Evolutionary conservation across 35 echinoderm and acorn worm genomes (phyloP).

Genomic region (Stichopus chloronotus): DNA sequence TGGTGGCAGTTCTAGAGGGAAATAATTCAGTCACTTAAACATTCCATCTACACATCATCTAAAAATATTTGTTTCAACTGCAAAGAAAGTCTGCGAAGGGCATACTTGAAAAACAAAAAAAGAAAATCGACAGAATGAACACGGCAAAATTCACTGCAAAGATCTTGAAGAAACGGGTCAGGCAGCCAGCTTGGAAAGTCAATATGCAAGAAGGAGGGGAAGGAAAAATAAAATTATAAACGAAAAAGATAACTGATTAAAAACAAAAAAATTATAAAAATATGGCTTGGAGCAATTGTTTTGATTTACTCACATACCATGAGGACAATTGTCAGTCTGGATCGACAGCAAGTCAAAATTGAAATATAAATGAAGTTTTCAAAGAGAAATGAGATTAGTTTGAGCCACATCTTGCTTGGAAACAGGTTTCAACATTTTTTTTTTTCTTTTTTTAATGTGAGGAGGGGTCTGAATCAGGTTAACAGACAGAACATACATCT

Average conservation of each 20-base stretch:
- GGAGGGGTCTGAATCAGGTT: no score
- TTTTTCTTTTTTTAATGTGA: no score
- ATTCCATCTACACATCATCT: no score
- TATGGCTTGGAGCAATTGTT: background rate
- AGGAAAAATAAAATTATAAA: background rate
- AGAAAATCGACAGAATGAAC: background rate
- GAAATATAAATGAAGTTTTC: background rate
- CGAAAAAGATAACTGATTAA: background rate
- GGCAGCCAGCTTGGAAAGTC: background rate
- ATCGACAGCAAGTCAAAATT: background rate
- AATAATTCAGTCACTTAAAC: no score
- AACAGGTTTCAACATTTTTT: no score
- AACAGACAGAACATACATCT: no score
- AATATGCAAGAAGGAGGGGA: background rate
- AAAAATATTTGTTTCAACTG: no score
- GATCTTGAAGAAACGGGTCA: background rate
- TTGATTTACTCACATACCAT: background rate
- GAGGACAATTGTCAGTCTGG: background rate
- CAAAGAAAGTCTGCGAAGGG: no score
- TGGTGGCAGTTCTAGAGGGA: no score
- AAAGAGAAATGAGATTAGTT: no score
- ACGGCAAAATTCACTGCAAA: background rate
- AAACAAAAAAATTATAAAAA: background rate
- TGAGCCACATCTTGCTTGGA: no score
- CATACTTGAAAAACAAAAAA: no score